A percentile compares a stretch with the other conserved stretches of the same genome.
These are phyloP conservation scores for Brachynemurus nebulosus DNA, from an alignment of 2,888 invertebrate genomes.

Conservation along the genomic window DNA sequence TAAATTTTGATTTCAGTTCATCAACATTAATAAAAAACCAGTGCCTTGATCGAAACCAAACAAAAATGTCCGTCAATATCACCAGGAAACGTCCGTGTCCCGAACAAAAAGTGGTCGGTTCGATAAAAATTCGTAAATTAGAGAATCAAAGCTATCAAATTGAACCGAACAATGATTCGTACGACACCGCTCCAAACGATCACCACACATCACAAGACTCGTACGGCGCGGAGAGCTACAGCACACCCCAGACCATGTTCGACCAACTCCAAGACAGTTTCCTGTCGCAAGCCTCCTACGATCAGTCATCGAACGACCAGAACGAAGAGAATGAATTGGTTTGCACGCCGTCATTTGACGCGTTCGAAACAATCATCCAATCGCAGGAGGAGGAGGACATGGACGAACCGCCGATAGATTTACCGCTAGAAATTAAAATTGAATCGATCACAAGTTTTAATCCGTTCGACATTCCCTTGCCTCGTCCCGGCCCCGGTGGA, in stretches of 20 bases:
- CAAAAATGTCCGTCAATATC: not conserved
- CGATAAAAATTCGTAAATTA: conserved; percentile 7
- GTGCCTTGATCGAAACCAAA: too few relatives aligned
- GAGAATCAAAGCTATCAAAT: conserved; percentile 8
- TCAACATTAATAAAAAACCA: too few relatives aligned
- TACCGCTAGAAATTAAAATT: not conserved
- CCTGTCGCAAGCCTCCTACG: not conserved
- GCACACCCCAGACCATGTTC: too few relatives aligned
- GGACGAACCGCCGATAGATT: not conserved
- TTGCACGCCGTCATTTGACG: not conserved
- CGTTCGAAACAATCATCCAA: conserved; percentile 1
- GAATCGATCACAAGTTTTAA: conserved; percentile 1
- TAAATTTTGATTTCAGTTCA: too few relatives aligned
- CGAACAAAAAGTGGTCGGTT: not conserved
- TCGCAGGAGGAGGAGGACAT: not conserved
- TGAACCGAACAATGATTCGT: not conserved
- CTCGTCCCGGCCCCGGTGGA: not conserved
- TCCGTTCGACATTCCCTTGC: too few relatives aligned
- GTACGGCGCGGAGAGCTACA: not conserved
- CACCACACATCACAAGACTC: not conserved
- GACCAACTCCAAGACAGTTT: not conserved
- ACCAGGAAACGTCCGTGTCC: conserved; percentile 3
- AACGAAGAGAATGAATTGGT: not conserved
- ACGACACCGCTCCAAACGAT: not conserved
- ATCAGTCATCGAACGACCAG: not conserved